phyloP scores from a whole-genome alignment of 2,113 vertebrate species.

The Xerus inauris region DNA sequence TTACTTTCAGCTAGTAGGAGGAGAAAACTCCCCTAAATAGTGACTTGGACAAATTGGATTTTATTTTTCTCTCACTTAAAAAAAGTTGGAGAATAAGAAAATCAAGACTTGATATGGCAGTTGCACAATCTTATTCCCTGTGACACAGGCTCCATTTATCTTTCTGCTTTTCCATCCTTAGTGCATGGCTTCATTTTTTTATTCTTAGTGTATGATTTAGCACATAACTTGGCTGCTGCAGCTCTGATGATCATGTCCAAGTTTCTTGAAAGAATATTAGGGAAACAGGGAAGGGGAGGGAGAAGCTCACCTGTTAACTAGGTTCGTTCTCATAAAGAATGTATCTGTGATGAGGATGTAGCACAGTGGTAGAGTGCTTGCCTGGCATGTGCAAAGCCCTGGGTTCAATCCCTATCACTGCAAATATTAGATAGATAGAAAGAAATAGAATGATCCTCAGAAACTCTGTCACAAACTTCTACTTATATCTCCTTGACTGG shows the following conservation, averaged over 20 bases:
- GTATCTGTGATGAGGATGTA: neutral
- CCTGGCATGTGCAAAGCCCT: neutral
- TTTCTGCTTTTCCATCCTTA: neutral
- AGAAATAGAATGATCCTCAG: neutral
- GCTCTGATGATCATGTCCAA: neutral
- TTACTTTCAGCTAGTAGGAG: neutral
- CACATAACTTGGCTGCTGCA: neutral
- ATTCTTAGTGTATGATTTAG: neutral
- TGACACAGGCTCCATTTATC: neutral
- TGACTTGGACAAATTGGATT: neutral
- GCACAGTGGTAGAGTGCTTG: neutral
- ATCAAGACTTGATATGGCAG: neutral
- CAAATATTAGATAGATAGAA: neutral
- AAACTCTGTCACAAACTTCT: neutral
- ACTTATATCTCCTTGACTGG: neutral
- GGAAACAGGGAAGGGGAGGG: neutral
- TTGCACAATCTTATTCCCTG: neutral
- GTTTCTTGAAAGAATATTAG: neutral
- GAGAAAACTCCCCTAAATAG: neutral
- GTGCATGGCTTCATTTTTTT: neutral
- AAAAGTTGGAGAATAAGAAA: neutral
- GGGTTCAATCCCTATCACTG: neutral
- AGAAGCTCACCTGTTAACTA: neutral
- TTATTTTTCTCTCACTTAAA: neutral
- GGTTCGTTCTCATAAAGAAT: conserved; percentile 1